Percentiles rank a stretch among this genome's conserved stretches.
Evolutionary conservation across 2,113 vertebrate genomes (phyloP).

Genomic region (Neogale vison): DNA sequence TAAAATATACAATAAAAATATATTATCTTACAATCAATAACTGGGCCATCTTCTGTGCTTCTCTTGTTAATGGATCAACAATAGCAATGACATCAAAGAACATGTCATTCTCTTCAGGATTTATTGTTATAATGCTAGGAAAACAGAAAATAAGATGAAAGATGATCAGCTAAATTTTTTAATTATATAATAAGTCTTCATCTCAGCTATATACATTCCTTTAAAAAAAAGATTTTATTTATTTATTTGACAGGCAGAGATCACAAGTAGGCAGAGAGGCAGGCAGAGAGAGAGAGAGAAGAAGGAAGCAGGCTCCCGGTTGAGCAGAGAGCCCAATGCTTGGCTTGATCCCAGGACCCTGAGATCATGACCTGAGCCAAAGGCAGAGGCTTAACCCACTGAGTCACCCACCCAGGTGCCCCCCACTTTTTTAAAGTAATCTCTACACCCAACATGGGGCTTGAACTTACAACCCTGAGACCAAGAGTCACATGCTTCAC

Average conservation of each 20-base stretch:
- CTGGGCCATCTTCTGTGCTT: constrained; percentile 94
- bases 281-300: too few relatives aligned
- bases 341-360: too few relatives aligned
- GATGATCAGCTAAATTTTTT: background rate
- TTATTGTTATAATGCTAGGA: constrained; percentile 89
- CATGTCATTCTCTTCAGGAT: constrained; percentile 88
- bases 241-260: background rate
- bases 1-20: background rate
- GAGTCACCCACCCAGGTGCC: too few relatives aligned
- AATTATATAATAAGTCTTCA: background rate
- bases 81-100: constrained; percentile 93
- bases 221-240: too few relatives aligned
- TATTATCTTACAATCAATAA: constrained; percentile 91
- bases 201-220: background rate
- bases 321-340: too few relatives aligned
- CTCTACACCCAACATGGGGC: background rate
- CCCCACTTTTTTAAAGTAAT: background rate
- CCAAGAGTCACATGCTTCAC: background rate
- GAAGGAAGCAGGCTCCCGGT: too few relatives aligned
- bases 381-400: too few relatives aligned
- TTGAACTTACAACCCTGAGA: background rate
- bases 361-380: too few relatives aligned
- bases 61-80: constrained; percentile 94
- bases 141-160: constrained; percentile 31
- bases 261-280: too few relatives aligned